Base-by-base conservation (phyloP, 1,140 invertebrate species). In the Calosoma granatense region DNA sequence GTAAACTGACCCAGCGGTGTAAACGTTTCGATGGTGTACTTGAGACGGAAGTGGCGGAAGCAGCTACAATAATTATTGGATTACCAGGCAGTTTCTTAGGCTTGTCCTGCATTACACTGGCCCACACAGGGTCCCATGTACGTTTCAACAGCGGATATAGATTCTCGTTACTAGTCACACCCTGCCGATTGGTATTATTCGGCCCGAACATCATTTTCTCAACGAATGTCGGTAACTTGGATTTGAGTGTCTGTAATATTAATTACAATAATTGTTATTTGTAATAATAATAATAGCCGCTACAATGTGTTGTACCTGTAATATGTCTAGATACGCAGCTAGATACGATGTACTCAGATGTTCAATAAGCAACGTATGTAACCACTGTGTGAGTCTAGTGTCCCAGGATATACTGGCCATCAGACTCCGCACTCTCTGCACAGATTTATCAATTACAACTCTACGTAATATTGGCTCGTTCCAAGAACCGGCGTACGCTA, bases 321-420 rank as follows among this genome's bases (percentile, higher is more conserved):
- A 67, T 26, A 91, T 84, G 65, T 93, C 90, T 1, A 93, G 69
- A 70, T 93, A 94, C 15, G 81, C 80, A 2, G 81, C 77, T 54
- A 92, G 71, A 66, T 87, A 84, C n/a, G 78, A 73, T 6, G 78
- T 72, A 1, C 85, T 78, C 9, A 91, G 70, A 64, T 84, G 73
- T 43, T 92, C 87, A 56, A 90, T 75, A 2, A 94, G 67, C 9
- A 86, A 69, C 43, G 75, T 72, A 66, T 94, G 90, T 26, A 94
- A 70, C 91, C 91, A 94, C 59, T 90, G 85, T 1, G 81, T 78
- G 12, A 89, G 68, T 51, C 81, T 80, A 6, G 77, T 67, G 61
- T 92, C 84, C 88, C 88, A 88, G 4, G 73, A 70, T 11, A 84
- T 74, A 2, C 78, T 77, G 0, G 83, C 81, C 55, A 90, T 68